These are phyloP conservation scores for Antechinus stuartii DNA, from an alignment of 2,113 vertebrate genomes.

Conservation along the genomic window DNA sequence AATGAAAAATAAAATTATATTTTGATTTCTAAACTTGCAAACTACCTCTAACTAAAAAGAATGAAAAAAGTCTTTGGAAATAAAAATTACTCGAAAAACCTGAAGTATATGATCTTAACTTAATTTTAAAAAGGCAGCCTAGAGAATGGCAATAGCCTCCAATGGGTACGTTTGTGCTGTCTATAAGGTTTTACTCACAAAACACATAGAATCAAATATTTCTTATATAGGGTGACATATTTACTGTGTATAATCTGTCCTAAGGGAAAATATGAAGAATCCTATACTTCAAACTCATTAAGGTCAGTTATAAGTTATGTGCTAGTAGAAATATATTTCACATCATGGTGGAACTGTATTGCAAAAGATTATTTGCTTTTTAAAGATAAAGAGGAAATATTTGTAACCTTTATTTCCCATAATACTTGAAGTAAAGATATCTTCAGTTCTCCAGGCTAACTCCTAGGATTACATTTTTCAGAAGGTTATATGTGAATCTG, in stretches of 20 bases:
- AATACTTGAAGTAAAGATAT: background rate
- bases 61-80: background rate
- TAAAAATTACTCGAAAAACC: background rate
- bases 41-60: background rate
- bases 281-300: background rate
- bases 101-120: background rate
- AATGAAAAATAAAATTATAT: background rate
- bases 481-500: background rate
- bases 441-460: background rate
- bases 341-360: background rate
- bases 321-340: background rate
- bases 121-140: background rate
- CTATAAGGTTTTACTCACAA: background rate
- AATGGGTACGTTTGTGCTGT: background rate
- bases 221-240: background rate
- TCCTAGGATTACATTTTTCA: background rate
- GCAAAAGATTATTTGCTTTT: background rate
- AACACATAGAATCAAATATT: background rate
- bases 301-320: background rate
- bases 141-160: background rate
- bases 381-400: background rate
- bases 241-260: background rate
- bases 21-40: background rate
- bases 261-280: background rate
- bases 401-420: background rate